Evolutionary conservation across 2,797 vertebrate species (phyloP).

Genomic region (Anabas testudineus): DNA sequence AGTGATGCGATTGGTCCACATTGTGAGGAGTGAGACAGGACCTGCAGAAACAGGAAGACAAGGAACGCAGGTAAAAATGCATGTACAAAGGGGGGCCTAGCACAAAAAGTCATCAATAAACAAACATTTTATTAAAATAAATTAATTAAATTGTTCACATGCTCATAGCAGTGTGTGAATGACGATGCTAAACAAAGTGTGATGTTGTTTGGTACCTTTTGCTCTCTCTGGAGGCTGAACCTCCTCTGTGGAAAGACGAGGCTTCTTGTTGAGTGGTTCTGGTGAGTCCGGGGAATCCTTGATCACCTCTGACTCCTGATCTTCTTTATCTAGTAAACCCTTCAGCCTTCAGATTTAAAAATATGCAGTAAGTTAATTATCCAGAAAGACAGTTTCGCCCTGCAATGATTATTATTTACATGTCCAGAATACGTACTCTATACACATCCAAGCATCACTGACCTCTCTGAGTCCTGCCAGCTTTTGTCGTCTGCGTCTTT

Average conservation of each 20-base stretch:
- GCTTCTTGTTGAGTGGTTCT: conserved; percentile 97
- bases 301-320: conserved; percentile 93
- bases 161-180: no score
- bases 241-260: conserved; percentile 90
- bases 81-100: neutral
- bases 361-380: no score
- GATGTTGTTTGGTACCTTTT: conserved; percentile 86
- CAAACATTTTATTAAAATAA: no score
- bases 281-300: conserved; percentile 99
- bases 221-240: conserved; percentile 89
- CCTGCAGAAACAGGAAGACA: conserved; percentile 78
- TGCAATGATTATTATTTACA: neutral
- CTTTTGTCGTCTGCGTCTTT: conserved; percentile 94
- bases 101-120: no score
- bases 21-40: conserved; percentile 92
- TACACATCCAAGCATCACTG: neutral
- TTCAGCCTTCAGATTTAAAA: conserved; percentile 84
- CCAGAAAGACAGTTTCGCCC: neutral
- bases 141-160: no score
- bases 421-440: neutral
- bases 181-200: neutral
- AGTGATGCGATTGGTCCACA: conserved; percentile 98
- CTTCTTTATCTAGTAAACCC: conserved; percentile 92
- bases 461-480: conserved; percentile 96
- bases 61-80: neutral